phyloP scores from a whole-genome alignment of 2,888 invertebrate genomes.

The Phlogophora meticulosa region DNA sequence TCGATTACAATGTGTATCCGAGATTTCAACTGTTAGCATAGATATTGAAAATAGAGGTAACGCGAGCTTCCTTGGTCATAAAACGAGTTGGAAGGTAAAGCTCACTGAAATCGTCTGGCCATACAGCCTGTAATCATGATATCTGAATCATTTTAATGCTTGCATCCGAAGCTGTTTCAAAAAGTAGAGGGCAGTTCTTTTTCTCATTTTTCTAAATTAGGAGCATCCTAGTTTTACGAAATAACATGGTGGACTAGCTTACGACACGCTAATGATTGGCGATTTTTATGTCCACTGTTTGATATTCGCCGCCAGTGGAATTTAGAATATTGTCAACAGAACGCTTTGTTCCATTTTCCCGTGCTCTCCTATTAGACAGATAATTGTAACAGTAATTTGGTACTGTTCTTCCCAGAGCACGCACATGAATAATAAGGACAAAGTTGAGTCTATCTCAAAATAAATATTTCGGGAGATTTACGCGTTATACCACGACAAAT shows the following conservation, averaged over 20 bases:
- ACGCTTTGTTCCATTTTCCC: constrained; percentile 26
- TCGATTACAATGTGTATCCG: neutral
- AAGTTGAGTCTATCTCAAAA: constrained; percentile 3
- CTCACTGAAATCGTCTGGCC: neutral
- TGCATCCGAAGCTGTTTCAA: neutral
- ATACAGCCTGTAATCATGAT: too few relatives aligned
- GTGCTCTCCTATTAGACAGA: constrained; percentile 1
- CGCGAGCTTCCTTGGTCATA: neutral
- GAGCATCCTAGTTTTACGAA: constrained; percentile 30
- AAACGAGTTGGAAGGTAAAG: constrained; percentile 5
- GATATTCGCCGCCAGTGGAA: constrained; percentile 40
- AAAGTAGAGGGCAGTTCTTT: neutral
- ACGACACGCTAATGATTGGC: constrained; percentile 51
- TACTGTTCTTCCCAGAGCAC: neutral
- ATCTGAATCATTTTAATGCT: too few relatives aligned
- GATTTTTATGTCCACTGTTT: constrained; percentile 42
- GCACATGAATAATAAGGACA: constrained; percentile 20
- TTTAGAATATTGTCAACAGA: constrained; percentile 26
- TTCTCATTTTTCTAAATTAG: neutral
- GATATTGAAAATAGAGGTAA: neutral
- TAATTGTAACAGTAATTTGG: constrained; percentile 13
- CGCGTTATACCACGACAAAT: neutral
- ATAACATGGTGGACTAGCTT: constrained; percentile 30
- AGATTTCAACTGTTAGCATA: neutral
- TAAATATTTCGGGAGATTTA: neutral